A percentile compares a stretch with the other conserved stretches of the same genome.
Evolutionary conservation across 23 tunicate genomes (phyloP).

Genomic region (Halocynthia roretzi): DNA sequence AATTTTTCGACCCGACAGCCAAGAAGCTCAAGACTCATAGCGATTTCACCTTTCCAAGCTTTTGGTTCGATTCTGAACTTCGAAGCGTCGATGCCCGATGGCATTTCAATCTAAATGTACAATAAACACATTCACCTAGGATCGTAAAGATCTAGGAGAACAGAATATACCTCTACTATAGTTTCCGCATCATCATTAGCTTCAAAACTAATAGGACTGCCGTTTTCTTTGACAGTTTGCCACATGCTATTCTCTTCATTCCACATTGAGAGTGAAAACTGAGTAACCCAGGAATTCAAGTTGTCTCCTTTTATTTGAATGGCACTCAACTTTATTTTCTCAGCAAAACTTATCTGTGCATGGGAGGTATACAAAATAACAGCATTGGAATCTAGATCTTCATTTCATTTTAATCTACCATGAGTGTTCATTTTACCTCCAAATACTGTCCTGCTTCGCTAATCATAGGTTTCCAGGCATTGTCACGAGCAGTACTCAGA

Average conservation of each 20-base stretch:
- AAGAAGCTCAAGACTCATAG: slow-evolving; percentile 28
- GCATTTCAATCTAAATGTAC: slow-evolving; percentile 33
- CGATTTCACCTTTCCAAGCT: slow-evolving; percentile 54
- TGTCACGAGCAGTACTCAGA: slow-evolving; percentile 28
- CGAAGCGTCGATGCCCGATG: slow-evolving; percentile 46
- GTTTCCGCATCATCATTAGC: slow-evolving; percentile 46
- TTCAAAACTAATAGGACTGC: slow-evolving; percentile 25
- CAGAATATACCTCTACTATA: slow-evolving; percentile 33
- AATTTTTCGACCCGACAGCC: slow-evolving; percentile 59
- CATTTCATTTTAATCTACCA: too few species aligned
- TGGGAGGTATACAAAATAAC: too few species aligned
- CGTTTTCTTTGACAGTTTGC: slow-evolving; percentile 39
- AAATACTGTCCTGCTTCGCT: slow-evolving; percentile 52
- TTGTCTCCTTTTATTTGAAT: slow-evolving; percentile 49
- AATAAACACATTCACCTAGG: background rate
- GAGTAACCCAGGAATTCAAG: slow-evolving; percentile 56
- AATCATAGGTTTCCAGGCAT: slow-evolving; percentile 54
- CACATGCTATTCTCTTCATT: slow-evolving; percentile 56
- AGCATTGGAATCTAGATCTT: too few species aligned
- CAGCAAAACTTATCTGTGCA: too few species aligned
- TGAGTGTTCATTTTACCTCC: slow-evolving; percentile 29
- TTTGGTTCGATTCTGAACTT: slow-evolving; percentile 46
- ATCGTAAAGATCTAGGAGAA: background rate
- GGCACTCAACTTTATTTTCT: background rate
- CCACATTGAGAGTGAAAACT: slow-evolving; percentile 35